Conservation (phyloP, 2,797 vertebrate genomes). For the Sphaeramia orbicularis region DNA sequence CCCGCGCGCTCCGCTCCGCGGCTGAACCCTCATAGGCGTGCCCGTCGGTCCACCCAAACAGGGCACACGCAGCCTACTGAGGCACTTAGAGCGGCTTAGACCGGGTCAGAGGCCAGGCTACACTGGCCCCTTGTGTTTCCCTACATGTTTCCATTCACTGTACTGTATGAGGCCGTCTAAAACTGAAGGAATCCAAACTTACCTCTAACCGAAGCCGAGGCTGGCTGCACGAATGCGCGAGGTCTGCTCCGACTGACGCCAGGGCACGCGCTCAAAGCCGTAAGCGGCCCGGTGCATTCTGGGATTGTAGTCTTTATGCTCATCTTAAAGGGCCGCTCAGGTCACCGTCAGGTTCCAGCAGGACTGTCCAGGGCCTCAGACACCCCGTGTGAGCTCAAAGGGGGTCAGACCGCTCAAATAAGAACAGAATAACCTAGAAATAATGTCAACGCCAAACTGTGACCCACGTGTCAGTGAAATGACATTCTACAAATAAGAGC, state of each 20-base stretch:
- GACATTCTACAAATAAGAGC: no score
- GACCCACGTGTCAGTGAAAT: no score
- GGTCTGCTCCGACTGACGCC: constrained; percentile 44
- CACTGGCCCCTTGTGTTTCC: constrained; percentile 32
- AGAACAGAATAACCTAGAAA: no score
- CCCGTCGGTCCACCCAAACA: constrained; percentile 53
- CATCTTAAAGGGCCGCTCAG: not conserved
- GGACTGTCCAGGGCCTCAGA: no score
- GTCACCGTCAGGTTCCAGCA: not conserved
- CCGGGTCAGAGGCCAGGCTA: constrained; percentile 11
- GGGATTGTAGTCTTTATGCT: constrained; percentile 56
- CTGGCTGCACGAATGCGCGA: constrained; percentile 79
- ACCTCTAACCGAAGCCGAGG: constrained; percentile 82
- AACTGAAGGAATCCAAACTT: constrained; percentile 68
- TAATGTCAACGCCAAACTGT: no score
- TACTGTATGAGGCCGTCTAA: not conserved
- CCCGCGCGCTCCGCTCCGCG: constrained; percentile 72
- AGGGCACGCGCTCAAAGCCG: constrained; percentile 67
- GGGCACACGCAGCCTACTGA: constrained; percentile 34
- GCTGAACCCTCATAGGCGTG: no score
- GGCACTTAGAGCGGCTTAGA: not conserved
- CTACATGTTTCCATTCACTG: constrained; percentile 65
- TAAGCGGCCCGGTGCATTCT: constrained; percentile 47
- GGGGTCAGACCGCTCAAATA: no score
- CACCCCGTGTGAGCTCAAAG: no score